These are phyloP conservation scores for Limulus polyphemus DNA, from an alignment of 2,888 invertebrate genomes.

Conservation along the genomic window DNA sequence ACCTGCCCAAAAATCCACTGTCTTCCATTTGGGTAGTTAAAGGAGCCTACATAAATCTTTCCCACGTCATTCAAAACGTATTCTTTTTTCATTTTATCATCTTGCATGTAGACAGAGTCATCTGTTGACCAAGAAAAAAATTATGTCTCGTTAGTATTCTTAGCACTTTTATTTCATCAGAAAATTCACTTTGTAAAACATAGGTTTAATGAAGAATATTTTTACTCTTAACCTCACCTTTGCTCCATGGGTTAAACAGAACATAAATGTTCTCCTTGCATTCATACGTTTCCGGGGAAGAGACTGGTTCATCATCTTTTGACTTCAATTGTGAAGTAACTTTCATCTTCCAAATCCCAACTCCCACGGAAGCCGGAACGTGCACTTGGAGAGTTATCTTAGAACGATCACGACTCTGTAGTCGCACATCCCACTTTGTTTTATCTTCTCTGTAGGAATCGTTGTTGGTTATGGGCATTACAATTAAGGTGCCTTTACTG, in stretches of 20 bases:
- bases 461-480: conserved; percentile 47
- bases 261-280: conserved; percentile 20
- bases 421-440: conserved; percentile 49
- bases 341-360: conserved; percentile 67
- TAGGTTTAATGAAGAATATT: too few species aligned
- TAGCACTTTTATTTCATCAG: background rate
- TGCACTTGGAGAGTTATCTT: conserved; percentile 42
- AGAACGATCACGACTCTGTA: conserved; percentile 30
- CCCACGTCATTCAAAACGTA: conserved; percentile 76
- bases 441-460: conserved; percentile 45
- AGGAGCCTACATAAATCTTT: conserved; percentile 78
- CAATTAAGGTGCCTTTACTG: conserved; percentile 51
- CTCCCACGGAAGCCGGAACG: conserved; percentile 53
- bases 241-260: conserved; percentile 23
- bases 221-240: conserved; percentile 8
- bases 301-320: conserved; percentile 2
- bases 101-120: conserved; percentile 62
- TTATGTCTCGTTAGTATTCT: background rate
- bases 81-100: conserved; percentile 64
- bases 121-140: conserved; percentile 36
- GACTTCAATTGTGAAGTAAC: conserved; percentile 45
- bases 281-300: conserved; percentile 41
- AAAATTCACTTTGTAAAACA: too few species aligned
- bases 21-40: conserved; percentile 65
- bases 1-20: conserved; percentile 82